Evolutionary conservation across 2,113 vertebrate genomes (phyloP), one percentile per base, ranked within the genome.

Genomic region (Nestor notabilis): DNA sequence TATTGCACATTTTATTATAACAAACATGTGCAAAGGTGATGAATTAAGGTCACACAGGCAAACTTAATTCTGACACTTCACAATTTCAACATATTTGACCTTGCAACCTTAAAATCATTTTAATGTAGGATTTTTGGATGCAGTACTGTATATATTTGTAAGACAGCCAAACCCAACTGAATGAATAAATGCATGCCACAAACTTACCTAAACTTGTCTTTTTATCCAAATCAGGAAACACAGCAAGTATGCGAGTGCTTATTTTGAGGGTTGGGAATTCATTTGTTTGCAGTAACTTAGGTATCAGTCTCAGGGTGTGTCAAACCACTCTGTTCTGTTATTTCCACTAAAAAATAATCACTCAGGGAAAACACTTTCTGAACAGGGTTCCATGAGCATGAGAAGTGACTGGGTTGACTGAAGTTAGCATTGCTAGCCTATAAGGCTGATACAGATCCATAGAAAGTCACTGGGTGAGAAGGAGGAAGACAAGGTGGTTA

Each of bases 121-220:
- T 24, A 84, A 13, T 29, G n/a, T 18, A 68, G 47, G 11, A 47
- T 69, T 90, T 94, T 90, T 93, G 72, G 47, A 77, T 64, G 19
- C 37, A 55, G 37, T 35, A 85, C 31, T 66, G 15, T 46, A 24
- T 39, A 49, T 70, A 78, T 90, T 85, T 56, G 66, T 72, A 79
- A 81, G 41, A 56, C 25, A 78, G 85, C 89, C 83, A 94, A 93
- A 95, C 93, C 3, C 69, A 79, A 35, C 35, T 47, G 11, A 33
- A 75, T 79, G 52, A 93, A 94, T 90, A 94, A 95, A 93, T 74
- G n/a, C 50, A 88, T 37, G 61, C 17, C 60, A 72, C 33, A 65
- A 88, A 69, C 83, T 83, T 55, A 89, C 31, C 10, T 25, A 70
- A 83, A 87, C 61, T 46, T 88, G 47, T 46, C 35, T 61, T 90